Evolutionary conservation across 2,113 vertebrate genomes (phyloP), one percentile per base, ranked within the genome.

Genomic region (Brachyistius frenatus): DNA sequence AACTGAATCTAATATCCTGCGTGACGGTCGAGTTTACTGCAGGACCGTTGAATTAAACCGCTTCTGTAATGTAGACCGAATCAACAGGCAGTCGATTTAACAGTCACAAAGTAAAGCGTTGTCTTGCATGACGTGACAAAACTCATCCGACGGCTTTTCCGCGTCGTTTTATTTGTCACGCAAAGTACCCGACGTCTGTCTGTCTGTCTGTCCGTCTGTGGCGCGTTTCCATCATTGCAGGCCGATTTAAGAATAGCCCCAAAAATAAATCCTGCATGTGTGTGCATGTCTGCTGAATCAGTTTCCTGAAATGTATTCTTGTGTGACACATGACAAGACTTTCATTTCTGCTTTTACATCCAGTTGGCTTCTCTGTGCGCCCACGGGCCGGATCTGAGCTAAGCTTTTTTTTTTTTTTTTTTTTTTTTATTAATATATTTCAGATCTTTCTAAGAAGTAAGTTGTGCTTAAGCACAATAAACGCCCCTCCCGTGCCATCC

Each of bases 321-420:
- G 15, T 56, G 62, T 36, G 61, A 31, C 91, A 72, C 88, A 92
- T 89, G 90, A 92, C 86, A 64, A 23, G 15, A 81, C 76, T 93
- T 88, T 93, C 91, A 71, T 78, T 93, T 93, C 92, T 91, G 88
- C 89, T 92, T 92, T 87, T 60, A 10, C 53, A 57, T 60, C 70
- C 39, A 11, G 23, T 67, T 67, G 61, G 23, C 13, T 74, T 73
- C 73, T 46, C 47, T 61, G 11, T 50, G 5, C 31, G 9, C 8
- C 1, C 49, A 37, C 30, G 6, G 39, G n/a, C 39, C 50, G 52
- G 11, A 23, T 39, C 23, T n/a, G 11, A 10, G 31, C 0, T 3
- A 23, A 57, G 13, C 2, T 7, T 55, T 44, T 13, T 13, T 30
- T 3, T 16, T 15, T n/a, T 4, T 4, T 7, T 16, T 1, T 7